These are phyloP conservation scores for Pao palembangensis DNA, from an alignment of 2,113 vertebrate species.

Conservation along the genomic window DNA sequence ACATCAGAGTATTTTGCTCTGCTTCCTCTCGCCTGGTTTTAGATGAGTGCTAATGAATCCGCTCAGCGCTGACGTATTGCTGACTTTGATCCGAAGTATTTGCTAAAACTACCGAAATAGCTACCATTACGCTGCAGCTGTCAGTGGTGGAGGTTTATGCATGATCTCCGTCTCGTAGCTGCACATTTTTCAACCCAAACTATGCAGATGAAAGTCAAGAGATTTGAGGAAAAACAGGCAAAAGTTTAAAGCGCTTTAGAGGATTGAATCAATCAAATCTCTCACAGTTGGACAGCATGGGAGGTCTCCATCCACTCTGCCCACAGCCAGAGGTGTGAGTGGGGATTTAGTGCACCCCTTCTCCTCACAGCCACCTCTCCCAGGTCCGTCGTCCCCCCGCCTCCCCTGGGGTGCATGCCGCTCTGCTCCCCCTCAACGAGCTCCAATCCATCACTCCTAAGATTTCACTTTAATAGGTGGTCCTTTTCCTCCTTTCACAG, in stretches of 20 bases:
- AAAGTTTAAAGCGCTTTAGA: slow-evolving; percentile 46
- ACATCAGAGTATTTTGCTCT: not conserved
- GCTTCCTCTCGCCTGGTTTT: not conserved
- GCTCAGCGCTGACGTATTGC: slow-evolving; percentile 9
- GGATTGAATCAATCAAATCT: slow-evolving; percentile 44
- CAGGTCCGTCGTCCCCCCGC: slow-evolving; percentile 51
- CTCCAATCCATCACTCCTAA: slow-evolving; percentile 75
- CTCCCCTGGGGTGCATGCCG: slow-evolving; percentile 56
- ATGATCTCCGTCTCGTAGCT: slow-evolving; percentile 2
- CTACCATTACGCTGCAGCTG: not conserved
- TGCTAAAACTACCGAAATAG: slow-evolving; percentile 15
- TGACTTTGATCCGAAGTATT: slow-evolving; percentile 28
- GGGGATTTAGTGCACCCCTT: slow-evolving; percentile 55
- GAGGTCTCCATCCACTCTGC: slow-evolving; percentile 58
- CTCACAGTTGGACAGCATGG: slow-evolving; percentile 50
- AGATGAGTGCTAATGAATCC: slow-evolving; percentile 14
- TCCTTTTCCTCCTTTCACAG: slow-evolving; percentile 64
- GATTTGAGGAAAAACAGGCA: slow-evolving; percentile 46
- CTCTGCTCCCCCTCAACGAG: slow-evolving; percentile 59
- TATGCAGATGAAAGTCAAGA: slow-evolving; percentile 40
- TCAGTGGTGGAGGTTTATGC: slow-evolving; percentile 2
- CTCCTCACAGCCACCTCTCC: slow-evolving; percentile 1
- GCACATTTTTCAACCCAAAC: slow-evolving; percentile 18
- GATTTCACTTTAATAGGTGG: slow-evolving; percentile 75
- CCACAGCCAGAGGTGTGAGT: slow-evolving; percentile 59